A percentile compares a stretch with the other conserved stretches of the same genome.
Conservation (phyloP, 2,888 invertebrate species). For the Phyllotreta striolata region DNA sequence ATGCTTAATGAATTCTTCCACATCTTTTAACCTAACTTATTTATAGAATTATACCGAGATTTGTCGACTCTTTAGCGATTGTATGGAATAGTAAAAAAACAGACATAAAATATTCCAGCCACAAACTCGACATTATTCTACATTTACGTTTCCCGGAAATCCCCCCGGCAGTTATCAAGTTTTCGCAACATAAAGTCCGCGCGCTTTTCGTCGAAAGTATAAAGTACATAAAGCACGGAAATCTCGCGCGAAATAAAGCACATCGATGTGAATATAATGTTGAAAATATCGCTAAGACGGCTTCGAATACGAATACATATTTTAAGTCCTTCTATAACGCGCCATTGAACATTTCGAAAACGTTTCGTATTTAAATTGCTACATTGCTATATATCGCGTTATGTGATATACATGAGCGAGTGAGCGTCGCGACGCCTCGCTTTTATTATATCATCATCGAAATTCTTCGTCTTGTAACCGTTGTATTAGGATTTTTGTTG, state of each 20-base stretch:
- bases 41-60: no score
- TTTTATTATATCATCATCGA: no score
- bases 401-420: conserved; percentile 53
- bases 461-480: no score
- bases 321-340: conserved; percentile 51
- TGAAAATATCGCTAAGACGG: conserved; percentile 53
- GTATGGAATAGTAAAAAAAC: background rate
- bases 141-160: conserved; percentile 45
- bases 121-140: conserved; percentile 38
- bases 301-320: conserved; percentile 59
- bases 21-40: no score
- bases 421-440: no score
- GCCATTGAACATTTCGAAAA: conserved; percentile 51
- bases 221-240: conserved; percentile 51
- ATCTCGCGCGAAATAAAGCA: no score
- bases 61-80: no score
- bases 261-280: conserved; percentile 48
- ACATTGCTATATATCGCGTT: conserved; percentile 53
- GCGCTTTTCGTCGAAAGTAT: conserved; percentile 52
- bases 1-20: no score
- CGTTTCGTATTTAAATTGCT: conserved; percentile 51
- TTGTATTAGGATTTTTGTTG: no score
- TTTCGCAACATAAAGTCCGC: conserved; percentile 55
- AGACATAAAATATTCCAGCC: conserved; percentile 33
- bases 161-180: conserved; percentile 52